Base-by-base conservation (phyloP, 1,140 invertebrate genomes). In the Acromyrmex echinatior region DNA sequence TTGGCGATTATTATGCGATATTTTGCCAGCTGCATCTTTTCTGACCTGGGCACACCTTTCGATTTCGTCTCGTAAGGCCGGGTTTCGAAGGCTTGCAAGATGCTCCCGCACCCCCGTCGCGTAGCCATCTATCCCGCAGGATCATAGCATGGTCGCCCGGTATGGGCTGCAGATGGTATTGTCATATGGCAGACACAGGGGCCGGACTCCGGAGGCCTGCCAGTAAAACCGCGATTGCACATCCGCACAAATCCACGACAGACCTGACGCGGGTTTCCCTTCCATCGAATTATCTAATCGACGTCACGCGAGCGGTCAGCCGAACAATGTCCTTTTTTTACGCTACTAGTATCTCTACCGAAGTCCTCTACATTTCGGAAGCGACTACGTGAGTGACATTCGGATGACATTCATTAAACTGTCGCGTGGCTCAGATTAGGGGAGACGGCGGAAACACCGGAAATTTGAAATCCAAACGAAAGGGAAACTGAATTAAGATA, bases 131-230 rank as follows among this genome's bases (percentile, higher is more conserved):
- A 81, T 86, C 66, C 66, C 85, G 51, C 82, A 51, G 62, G 85
- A 80, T 86, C 77, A 35, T 35, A n/a, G n/a, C n/a, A n/a, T 14
- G 66, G 66, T 84, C 73, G 80, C 74, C 87, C 31, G 78, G 31
- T 51, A 70, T 93, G 92, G 90, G 89, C 88, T 92, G 92, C 93
- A 94, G 93, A 94, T 93, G 93, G 93, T 93, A 93, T 93, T 93
- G 93, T 93, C 93, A 93, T 93, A 93, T 94, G 93, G 93, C 89
- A 93, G 92, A 94, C 92, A 92, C 85, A 87, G 31, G 87, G 86
- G 81, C 79, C 45, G 79, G 87, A 86, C 81, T 90, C 80, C 76
- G 18, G 85, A 58, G 84, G 18, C 66, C 66, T 70, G 66, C 66
- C 88, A 82, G 87, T 65, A 79, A 88, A 91, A 92, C 90, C 92